Base-by-base conservation (phyloP, 2,888 invertebrate genomes). In the Cerastis leucographa region DNA sequence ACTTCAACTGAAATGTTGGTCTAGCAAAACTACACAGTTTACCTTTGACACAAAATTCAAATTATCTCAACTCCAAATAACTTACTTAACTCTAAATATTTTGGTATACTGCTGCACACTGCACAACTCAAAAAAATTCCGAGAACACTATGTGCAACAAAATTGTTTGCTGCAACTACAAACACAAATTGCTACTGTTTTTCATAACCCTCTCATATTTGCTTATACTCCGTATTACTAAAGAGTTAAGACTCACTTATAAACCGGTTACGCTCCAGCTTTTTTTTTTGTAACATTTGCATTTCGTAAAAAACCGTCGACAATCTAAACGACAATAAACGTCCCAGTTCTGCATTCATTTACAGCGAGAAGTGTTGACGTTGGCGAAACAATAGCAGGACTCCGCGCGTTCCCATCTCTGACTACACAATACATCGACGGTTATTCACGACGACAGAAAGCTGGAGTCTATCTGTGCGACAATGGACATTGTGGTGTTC, bases 321-420 rank as follows among this genome's bases (percentile, higher is more conserved):
- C 92, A 88, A 90, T 90, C 89, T 91, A 90, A 90, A 87, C 90
- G 90, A 92, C 92, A 92, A 92, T 92, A 91, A 90, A 86, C 90
- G 92, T 88, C 89, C 91, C 85, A 87, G 87, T 93, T 92, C 88
- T 89, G 91, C 91, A 91, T 92, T 93, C 92, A 92, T 93, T 92
- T 92, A 90, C 91, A 89, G 83, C 87, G 88, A 90, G 90, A 93
- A 94, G 93, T 92, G 93, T 93, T 92, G 93, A 93, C 94, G 91
- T 89, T 86, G 78, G 84, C 75, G 83, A 90, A 90, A 94, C 94
- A 94, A 94, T 89, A 78, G 84, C 85, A 94, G 94, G 93, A 93
- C 92, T 91, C 76, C 59, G 81, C 78, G 80, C 87, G 88, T 90
- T 88, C 85, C 86, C 88, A 87, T 89, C 91, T 88, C 88, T 71